Percentiles rank a stretch among this genome's conserved stretches.
phyloP scores from a whole-genome alignment of 2,888 invertebrate genomes.

The Anthophora plumipes region DNA sequence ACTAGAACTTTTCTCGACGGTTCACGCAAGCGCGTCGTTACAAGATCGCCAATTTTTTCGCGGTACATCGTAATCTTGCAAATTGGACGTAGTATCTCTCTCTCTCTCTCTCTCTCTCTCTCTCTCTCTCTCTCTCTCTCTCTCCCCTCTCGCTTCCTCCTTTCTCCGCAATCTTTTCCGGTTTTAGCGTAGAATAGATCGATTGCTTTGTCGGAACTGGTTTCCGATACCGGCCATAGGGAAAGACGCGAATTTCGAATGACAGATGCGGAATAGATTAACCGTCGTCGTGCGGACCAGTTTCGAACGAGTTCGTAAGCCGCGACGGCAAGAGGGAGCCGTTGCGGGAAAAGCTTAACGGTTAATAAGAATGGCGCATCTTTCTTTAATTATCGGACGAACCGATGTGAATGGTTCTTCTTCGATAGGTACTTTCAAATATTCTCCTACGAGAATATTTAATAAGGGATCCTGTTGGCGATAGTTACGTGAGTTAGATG shows the following conservation, averaged over 20 bases:
- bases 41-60: slow-evolving; percentile 24
- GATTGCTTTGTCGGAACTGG: slow-evolving; percentile 53
- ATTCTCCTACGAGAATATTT: background rate
- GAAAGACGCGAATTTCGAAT: slow-evolving; percentile 31
- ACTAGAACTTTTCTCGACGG: background rate
- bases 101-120: background rate
- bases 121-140: background rate
- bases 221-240: slow-evolving; percentile 24
- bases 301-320: slow-evolving; percentile 17
- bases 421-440: too few relatives aligned
- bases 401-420: too few relatives aligned
- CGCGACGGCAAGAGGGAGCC: background rate
- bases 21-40: slow-evolving; percentile 28
- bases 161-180: background rate
- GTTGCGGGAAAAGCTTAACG: background rate
- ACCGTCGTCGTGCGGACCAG: slow-evolving; percentile 34
- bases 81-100: slow-evolving; percentile 23
- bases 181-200: slow-evolving; percentile 42
- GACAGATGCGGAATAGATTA: slow-evolving; percentile 48
- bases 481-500: background rate
- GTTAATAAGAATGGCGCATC: slow-evolving; percentile 6
- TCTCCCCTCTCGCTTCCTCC: background rate
- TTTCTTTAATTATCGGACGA: slow-evolving; percentile 9
- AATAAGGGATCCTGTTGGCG: background rate
- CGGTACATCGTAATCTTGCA: slow-evolving; percentile 15